A percentile compares a stretch with the other conserved stretches of the same genome.
phyloP scores from a whole-genome alignment of 2,888 invertebrate species.

The Cataglyphis cursor region DNA sequence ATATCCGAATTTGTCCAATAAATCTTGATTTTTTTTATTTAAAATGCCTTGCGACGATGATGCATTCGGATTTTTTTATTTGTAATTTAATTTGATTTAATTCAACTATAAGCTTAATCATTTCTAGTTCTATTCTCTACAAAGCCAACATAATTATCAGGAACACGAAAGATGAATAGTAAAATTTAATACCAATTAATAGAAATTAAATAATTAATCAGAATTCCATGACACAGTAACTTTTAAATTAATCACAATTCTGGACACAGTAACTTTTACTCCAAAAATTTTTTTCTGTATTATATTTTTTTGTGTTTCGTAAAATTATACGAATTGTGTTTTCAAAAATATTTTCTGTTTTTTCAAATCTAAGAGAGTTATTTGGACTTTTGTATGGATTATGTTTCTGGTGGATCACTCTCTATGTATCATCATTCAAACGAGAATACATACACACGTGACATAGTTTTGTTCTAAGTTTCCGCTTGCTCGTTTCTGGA shows the following conservation, averaged over 20 bases:
- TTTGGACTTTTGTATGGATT: background rate
- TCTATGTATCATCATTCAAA: constrained; percentile 10
- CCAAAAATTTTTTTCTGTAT: background rate
- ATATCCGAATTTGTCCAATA: background rate
- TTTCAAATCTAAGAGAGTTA: background rate
- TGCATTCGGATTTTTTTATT: background rate
- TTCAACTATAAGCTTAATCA: background rate
- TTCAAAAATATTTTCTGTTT: background rate
- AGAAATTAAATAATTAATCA: constrained; percentile 11
- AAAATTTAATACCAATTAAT: background rate
- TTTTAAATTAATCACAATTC: no score
- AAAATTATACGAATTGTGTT: background rate
- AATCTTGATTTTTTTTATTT: background rate
- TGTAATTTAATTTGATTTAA: background rate
- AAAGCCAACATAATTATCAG: background rate
- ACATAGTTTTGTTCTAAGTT: constrained; percentile 37
- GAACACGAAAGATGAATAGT: background rate
- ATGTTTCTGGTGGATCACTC: background rate
- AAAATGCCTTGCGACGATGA: background rate
- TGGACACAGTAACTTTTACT: background rate
- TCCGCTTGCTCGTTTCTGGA: background rate
- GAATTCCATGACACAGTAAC: background rate
- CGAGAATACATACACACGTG: background rate
- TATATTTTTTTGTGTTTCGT: background rate
- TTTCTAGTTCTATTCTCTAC: background rate